Conservation (phyloP, 2,113 vertebrate genomes). For the Fregetta grallaria region DNA sequence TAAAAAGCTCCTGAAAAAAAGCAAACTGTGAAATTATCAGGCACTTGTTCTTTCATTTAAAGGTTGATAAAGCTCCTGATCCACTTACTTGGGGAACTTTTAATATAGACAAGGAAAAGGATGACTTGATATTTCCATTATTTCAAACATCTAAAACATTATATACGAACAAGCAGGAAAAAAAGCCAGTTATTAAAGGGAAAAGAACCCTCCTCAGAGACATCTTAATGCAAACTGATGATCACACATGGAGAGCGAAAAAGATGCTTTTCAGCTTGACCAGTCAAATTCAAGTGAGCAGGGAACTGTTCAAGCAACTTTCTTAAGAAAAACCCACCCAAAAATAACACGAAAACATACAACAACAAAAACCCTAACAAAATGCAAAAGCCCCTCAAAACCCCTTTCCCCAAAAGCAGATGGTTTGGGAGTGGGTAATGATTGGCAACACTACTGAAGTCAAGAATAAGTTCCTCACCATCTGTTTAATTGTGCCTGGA, state of each 20-base stretch:
- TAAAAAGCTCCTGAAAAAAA: neutral
- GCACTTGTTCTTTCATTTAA: neutral
- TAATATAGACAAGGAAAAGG: neutral
- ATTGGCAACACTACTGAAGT: neutral
- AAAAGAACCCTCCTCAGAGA: neutral
- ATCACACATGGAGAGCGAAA: neutral
- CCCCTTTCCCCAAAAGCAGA: neutral
- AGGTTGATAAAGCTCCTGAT: neutral
- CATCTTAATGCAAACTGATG: neutral
- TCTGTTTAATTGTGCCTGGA: conserved; percentile 13
- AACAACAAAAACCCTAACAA: neutral
- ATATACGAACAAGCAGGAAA: neutral
- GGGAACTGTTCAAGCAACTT: neutral
- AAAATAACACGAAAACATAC: neutral
- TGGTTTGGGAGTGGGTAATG: neutral
- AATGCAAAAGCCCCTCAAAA: neutral
- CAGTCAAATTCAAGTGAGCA: neutral
- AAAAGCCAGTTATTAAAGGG: neutral
- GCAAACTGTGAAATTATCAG: neutral
- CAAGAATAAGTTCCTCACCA: neutral
- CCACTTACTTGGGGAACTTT: neutral
- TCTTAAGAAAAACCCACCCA: neutral
- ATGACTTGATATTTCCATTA: neutral
- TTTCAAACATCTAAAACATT: neutral
- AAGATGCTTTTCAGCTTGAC: neutral